phyloP scores from a whole-genome alignment of 2,888 invertebrate species.

The Chymomyza amoena region DNA sequence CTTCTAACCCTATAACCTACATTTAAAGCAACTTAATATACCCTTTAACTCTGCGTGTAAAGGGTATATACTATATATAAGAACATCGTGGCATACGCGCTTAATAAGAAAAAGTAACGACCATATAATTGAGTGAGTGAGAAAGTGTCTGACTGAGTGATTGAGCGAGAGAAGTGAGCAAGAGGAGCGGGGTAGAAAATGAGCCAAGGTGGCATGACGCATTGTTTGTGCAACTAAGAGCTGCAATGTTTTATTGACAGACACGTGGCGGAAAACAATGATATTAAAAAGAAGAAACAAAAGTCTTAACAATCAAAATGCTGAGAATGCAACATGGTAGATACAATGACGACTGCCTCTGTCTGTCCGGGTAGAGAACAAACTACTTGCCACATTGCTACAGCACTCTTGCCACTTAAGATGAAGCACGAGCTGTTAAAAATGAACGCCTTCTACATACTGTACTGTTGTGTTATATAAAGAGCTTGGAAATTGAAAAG shows the following conservation, averaged over 20 bases:
- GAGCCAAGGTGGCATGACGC: background rate
- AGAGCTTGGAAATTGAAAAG: slow-evolving; percentile 37
- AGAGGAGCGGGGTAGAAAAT: background rate
- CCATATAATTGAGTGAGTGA: slow-evolving; percentile 57
- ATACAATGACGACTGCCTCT: background rate
- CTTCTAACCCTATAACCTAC: too few species aligned
- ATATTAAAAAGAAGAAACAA: slow-evolving; percentile 19
- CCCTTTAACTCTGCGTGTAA: background rate
- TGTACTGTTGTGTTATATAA: background rate
- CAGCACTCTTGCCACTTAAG: slow-evolving; percentile 38
- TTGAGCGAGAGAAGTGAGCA: background rate
- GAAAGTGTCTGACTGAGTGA: slow-evolving; percentile 24
- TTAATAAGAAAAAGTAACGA: slow-evolving; percentile 45
- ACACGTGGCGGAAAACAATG: slow-evolving; percentile 16
- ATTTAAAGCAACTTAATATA: background rate
- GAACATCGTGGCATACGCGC: background rate
- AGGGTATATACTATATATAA: background rate
- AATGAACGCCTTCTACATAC: slow-evolving; percentile 26
- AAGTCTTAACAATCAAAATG: slow-evolving; percentile 10
- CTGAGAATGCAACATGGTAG: background rate
- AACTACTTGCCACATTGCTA: slow-evolving; percentile 12
- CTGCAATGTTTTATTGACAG: slow-evolving; percentile 50
- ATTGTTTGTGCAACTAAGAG: slow-evolving; percentile 5
- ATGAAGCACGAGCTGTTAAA: slow-evolving; percentile 34
- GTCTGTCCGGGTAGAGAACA: background rate